Base-by-base conservation (phyloP, 1,140 invertebrate genomes). In the Chymomyza costata region DNA sequence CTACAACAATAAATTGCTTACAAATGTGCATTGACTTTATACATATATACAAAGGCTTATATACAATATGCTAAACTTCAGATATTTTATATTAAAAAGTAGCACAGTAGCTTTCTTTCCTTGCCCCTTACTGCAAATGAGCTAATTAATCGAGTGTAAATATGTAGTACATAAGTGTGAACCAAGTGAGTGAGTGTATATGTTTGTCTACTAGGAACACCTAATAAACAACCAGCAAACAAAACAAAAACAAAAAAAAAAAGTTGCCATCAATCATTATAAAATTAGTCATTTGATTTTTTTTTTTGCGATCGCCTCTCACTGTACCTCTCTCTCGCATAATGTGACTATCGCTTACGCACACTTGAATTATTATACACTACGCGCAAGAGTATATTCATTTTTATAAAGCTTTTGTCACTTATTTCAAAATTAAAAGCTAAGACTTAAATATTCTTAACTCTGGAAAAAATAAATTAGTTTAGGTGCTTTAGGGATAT, bases 181-280 rank as follows among this genome's bases (percentile, higher is more conserved):
- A 21, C 31, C 11, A 28, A 34, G 15, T 43, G 21, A 45, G 25
- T 34, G 14, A 39, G 6, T 28, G 13, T 45, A 7, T 40, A n/a
- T 47, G 21, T 38, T 38, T 41, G 56, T 28, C 16, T 25, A 51
- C 32, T 31, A 52, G 48, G 43, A 50, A 43, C 51, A 56, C 69
- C 65, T 69, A 69, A 78, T 76, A 62, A 76, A 66, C 59, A 49
- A 31, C 46, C 6, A 44, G 18, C 1, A 39, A 35, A 55, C 10
- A 30, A 17, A 30, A n/a, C 30, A 30, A 45, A 5, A 11, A 48
- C 19, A 41, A 37, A 21, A 14, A 15, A 38, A 37, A 48, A 38
- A 49, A 39, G 56, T 57, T 53, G 51, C 68, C 71, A 78, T 78
- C 71, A 78, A 78, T 78, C 71, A 78, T 78, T 53, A 46, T 60